Evolutionary conservation across 2,888 invertebrate species (phyloP).

Genomic region (Pterostichus madidus): DNA sequence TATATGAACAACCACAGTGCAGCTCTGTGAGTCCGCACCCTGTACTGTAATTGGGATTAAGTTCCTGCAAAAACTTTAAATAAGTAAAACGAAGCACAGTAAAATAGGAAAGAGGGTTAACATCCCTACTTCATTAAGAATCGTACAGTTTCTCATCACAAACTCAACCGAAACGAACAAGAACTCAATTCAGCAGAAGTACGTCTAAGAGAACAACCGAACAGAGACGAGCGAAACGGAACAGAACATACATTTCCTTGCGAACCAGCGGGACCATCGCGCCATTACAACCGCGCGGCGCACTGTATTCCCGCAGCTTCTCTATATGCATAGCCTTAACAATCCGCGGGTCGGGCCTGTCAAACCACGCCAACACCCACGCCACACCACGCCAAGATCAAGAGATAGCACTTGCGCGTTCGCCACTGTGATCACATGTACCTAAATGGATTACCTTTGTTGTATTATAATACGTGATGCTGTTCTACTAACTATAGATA

Average conservation of each 20-base stretch:
- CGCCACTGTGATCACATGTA: constrained; percentile 30
- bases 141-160: constrained; percentile 28
- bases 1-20: no score
- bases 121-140: constrained; percentile 10
- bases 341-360: constrained; percentile 42
- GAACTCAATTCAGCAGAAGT: constrained; percentile 8
- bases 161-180: constrained; percentile 18
- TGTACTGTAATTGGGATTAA: not conserved
- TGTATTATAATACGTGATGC: constrained; percentile 37
- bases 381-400: constrained; percentile 30
- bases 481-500: constrained; percentile 34
- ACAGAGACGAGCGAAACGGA: not conserved
- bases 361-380: constrained; percentile 17
- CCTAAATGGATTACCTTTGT: constrained; percentile 53
- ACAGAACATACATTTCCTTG: constrained; percentile 19
- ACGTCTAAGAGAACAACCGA: not conserved
- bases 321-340: constrained; percentile 65
- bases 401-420: constrained; percentile 46
- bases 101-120: not conserved
- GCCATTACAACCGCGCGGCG: constrained; percentile 40
- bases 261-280: constrained; percentile 44
- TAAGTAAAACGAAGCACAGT: not conserved
- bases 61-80: not conserved
- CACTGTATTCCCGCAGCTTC: constrained; percentile 56
- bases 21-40: no score